Base-by-base conservation (phyloP, 2,113 vertebrate genomes). In the Tachycineta bicolor region DNA sequence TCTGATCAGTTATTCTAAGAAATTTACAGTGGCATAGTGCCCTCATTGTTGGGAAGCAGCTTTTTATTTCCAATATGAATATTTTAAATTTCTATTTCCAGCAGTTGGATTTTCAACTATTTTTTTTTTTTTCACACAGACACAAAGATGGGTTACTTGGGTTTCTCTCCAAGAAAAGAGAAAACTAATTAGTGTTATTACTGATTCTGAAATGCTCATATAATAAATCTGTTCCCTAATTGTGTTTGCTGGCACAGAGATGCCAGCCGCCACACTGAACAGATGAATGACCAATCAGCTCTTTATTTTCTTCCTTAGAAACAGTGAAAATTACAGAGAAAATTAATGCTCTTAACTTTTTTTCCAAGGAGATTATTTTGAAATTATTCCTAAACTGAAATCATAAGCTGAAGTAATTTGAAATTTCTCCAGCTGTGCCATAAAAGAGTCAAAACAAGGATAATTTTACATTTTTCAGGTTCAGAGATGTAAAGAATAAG, bases 361-460 rank as follows among this genome's bases (percentile, higher is more conserved):
- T 87, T 81, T 71, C 21, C 24, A 55, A 69, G 74, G 29, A 89
- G 5, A 81, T 90, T 92, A 92, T 94, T 94, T 87, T 93, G 74
- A 96, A 94, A 95, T 91, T 70, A 87, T 58, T 89, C 50, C 47
- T 96, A 91, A 95, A 95, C 75, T 93, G 78, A 95, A 94, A 94
- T 94, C 39, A 81, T 34, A 93, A 80, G 62, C 62, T 75, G 68
- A 83, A 93, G 74, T 70, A 88, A 85, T 92, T 92, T 93, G 58
- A 86, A 52, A 92, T 77, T 86, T 60, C 82, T 67, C 90, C 63
- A 89, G 29, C 44, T 87, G 24, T 64, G 41, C 63, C 41, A 37
- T 43, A 84, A 50, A 93, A 44, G 74, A 69, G 43, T 92, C 79
- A 44, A 83, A 76, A 63, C 22, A 62, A 28, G 63, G 64, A 33